Evolutionary conservation across 2,797 vertebrate genomes (phyloP).

Genomic region (Florisuga fusca): DNA sequence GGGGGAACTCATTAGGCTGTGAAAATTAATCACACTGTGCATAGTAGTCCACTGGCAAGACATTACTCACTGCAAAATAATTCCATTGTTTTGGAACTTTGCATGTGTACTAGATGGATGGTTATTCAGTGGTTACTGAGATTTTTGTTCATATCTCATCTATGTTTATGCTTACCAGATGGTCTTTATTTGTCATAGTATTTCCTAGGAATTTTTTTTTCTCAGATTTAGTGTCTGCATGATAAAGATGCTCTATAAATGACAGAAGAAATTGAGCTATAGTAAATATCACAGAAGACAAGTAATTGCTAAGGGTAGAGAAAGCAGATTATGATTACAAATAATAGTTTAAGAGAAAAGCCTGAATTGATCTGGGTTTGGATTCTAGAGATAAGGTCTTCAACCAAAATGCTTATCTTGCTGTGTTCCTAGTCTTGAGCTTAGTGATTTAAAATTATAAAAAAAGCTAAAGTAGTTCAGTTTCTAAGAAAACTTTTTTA

Average conservation of each 20-base stretch:
- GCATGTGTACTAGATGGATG: constrained; percentile 45
- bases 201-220: constrained; percentile 41
- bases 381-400: not conserved
- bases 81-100: constrained; percentile 37
- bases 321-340: not conserved
- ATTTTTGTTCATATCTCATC: constrained; percentile 63
- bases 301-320: not conserved
- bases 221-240: not conserved
- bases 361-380: not conserved
- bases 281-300: constrained; percentile 30
- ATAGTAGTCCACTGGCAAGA: not conserved
- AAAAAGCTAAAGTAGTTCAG: not conserved
- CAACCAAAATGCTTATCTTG: not conserved
- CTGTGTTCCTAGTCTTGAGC: not conserved
- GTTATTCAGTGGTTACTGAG: constrained; percentile 65
- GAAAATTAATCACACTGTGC: constrained; percentile 53
- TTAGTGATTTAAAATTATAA: not conserved
- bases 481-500: not conserved
- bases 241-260: not conserved
- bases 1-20: constrained; percentile 48
- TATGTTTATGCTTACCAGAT: constrained; percentile 51
- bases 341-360: not conserved
- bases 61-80: constrained; percentile 48
- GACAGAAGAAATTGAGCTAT: not conserved
- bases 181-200: constrained; percentile 55